Evolutionary conservation across 2,888 invertebrate genomes (phyloP).

Genomic region (Eugnorisma glareosa): DNA sequence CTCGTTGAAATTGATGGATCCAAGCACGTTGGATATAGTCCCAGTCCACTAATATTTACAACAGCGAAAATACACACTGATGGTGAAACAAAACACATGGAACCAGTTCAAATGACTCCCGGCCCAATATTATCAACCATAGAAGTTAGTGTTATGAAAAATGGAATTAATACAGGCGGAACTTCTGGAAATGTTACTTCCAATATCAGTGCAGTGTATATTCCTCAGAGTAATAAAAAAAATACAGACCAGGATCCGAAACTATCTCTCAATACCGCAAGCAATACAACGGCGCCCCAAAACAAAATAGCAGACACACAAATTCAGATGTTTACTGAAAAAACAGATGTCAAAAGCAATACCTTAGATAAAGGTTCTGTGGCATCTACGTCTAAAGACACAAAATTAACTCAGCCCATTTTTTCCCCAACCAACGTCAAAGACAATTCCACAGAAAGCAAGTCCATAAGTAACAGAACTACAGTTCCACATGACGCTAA

Average conservation of each 20-base stretch:
- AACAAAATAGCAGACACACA: slow-evolving; percentile 34
- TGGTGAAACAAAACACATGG: slow-evolving; percentile 81
- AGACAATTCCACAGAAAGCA: slow-evolving; percentile 22
- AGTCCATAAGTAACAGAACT: slow-evolving; percentile 23
- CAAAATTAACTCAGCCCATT: slow-evolving; percentile 29
- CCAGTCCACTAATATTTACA: slow-evolving; percentile 85
- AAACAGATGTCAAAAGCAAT: slow-evolving; percentile 20
- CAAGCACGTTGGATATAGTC: slow-evolving; percentile 74
- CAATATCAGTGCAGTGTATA: slow-evolving; percentile 58
- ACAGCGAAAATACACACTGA: slow-evolving; percentile 88
- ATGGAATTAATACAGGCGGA: slow-evolving; percentile 61
- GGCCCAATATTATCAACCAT: slow-evolving; percentile 84
- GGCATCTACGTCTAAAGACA: slow-evolving; percentile 23
- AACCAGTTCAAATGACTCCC: slow-evolving; percentile 83
- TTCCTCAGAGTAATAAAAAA: slow-evolving; percentile 50
- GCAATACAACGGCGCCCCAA: slow-evolving; percentile 13
- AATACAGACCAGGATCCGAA: slow-evolving; percentile 47
- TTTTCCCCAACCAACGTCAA: slow-evolving; percentile 10
- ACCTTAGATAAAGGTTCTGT: slow-evolving; percentile 21
- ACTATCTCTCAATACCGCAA: slow-evolving; percentile 18
- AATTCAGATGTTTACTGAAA: slow-evolving; percentile 27
- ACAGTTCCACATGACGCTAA: slow-evolving; percentile 9
- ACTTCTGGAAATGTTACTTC: slow-evolving; percentile 61
- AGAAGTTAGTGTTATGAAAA: slow-evolving; percentile 78
- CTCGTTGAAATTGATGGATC: slow-evolving; percentile 82